Evolutionary conservation across 2,113 vertebrate genomes (phyloP).

Genomic region (Nothocercus nigrocapillus): DNA sequence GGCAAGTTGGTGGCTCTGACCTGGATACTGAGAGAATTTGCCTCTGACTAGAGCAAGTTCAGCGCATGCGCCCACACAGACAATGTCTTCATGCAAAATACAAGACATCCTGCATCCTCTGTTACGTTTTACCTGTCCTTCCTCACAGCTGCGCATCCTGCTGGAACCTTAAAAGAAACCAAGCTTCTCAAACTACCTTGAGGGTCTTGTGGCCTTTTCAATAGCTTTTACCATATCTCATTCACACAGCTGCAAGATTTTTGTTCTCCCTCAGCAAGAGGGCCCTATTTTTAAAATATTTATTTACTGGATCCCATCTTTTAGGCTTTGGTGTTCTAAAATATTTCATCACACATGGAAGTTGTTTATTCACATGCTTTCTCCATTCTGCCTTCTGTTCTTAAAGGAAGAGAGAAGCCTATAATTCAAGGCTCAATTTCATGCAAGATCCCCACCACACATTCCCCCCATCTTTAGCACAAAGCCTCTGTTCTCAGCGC

Average conservation of each 20-base stretch:
- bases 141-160: background rate
- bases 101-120: background rate
- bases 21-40: background rate
- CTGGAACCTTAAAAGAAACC: background rate
- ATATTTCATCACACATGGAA: background rate
- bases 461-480: background rate
- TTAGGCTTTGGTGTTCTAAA: background rate
- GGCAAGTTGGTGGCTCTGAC: background rate
- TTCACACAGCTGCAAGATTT: background rate
- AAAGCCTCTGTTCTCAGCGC: background rate
- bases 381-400: background rate
- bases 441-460: background rate
- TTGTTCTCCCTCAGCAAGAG: background rate
- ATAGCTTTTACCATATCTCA: background rate
- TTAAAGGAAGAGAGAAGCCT: background rate
- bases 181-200: background rate
- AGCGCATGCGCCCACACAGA: background rate
- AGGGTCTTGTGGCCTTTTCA: background rate
- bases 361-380: background rate
- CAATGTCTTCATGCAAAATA: background rate
- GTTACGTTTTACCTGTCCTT: background rate
- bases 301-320: background rate
- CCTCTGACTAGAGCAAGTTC: background rate
- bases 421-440: background rate
- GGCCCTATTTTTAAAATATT: background rate